These are phyloP conservation scores for Agrilus planipennis DNA, from an alignment of 1,140 invertebrate species.

Conservation along the genomic window DNA sequence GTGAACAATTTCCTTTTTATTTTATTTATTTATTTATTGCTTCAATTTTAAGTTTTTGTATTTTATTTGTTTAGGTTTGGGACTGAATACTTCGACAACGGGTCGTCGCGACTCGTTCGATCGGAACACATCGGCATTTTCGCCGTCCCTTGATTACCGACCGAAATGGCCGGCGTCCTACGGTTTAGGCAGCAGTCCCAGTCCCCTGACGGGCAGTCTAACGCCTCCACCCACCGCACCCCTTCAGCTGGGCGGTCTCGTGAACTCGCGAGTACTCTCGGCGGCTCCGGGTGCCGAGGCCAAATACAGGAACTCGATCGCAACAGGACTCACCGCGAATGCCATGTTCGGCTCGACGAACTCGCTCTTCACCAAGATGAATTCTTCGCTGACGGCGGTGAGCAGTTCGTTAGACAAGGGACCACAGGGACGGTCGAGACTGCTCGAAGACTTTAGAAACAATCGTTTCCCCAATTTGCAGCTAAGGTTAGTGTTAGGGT, in stretches of 20 bases:
- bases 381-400: slow-evolving; percentile 24
- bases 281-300: slow-evolving; percentile 86
- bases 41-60: slow-evolving; percentile 10
- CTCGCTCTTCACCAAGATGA: slow-evolving; percentile 66
- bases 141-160: slow-evolving; percentile 62
- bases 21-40: not conserved
- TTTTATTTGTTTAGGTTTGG: slow-evolving; percentile 51
- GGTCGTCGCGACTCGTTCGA: slow-evolving; percentile 69
- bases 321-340: slow-evolving; percentile 58
- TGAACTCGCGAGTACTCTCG: slow-evolving; percentile 51
- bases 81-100: slow-evolving; percentile 50
- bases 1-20: not conserved
- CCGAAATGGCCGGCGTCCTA: slow-evolving; percentile 42
- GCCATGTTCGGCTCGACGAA: slow-evolving; percentile 71
- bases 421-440: slow-evolving; percentile 69
- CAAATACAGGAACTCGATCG: slow-evolving; percentile 65
- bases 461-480: slow-evolving; percentile 87
- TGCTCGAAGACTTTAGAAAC: slow-evolving; percentile 88
- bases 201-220: slow-evolving; percentile 59
- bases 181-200: slow-evolving; percentile 46
- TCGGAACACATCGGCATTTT: slow-evolving; percentile 63
- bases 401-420: slow-evolving; percentile 39
- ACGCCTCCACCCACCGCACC: slow-evolving; percentile 56
- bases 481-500: slow-evolving; percentile 51
- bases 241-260: slow-evolving; percentile 43